Conservation (phyloP, 2,113 vertebrate species). For the Azemiops feae region DNA sequence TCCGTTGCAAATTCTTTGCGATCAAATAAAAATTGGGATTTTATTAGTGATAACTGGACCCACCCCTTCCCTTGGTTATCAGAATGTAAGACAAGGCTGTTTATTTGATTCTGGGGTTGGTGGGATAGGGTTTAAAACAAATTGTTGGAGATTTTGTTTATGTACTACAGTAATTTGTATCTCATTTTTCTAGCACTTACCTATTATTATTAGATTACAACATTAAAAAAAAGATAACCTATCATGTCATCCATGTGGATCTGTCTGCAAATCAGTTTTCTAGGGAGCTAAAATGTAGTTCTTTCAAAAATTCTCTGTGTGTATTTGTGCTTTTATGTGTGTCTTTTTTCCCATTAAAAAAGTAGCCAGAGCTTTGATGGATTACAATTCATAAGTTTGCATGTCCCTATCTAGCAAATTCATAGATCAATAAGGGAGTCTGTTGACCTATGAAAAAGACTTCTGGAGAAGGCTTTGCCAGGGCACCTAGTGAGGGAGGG, state of each 20-base stretch:
- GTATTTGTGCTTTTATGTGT: too few species aligned
- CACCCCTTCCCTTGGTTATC: neutral
- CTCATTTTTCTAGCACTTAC: too few species aligned
- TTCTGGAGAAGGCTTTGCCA: too few species aligned
- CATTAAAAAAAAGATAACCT: neutral
- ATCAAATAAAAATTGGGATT: slow-evolving; percentile 10
- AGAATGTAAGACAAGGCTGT: neutral
- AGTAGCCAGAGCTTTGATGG: too few species aligned
- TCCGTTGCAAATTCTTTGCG: slow-evolving; percentile 29
- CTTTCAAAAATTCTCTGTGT: too few species aligned
- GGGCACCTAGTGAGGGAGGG: too few species aligned
- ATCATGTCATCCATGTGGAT: neutral
- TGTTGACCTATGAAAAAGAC: too few species aligned
- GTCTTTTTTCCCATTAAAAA: too few species aligned
- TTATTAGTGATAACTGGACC: neutral
- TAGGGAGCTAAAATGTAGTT: neutral
- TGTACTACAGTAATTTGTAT: neutral
- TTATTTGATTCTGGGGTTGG: neutral
- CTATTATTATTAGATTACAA: neutral
- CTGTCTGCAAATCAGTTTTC: neutral
- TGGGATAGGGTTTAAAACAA: neutral
- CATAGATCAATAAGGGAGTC: too few species aligned
- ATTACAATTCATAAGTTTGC: too few species aligned
- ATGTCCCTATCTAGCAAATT: too few species aligned
- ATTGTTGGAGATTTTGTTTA: neutral